Evolutionary conservation across 1,140 invertebrate species (phyloP).

Genomic region (Drosophila novamexicana): DNA sequence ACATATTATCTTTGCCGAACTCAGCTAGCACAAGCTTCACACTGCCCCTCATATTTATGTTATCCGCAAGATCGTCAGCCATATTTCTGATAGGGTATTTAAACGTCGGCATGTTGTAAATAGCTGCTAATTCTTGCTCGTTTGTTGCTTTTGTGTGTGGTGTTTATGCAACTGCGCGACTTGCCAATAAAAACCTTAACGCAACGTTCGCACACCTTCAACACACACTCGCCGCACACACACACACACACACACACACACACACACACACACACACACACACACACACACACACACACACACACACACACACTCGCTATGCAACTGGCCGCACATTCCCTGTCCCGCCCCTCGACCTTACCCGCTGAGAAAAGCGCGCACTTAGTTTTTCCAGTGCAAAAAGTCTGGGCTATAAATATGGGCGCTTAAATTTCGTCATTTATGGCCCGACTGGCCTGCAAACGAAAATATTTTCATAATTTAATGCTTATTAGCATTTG

Average conservation of each 20-base stretch:
- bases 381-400: constrained; percentile 77
- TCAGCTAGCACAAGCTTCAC: too few species aligned
- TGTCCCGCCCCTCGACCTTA: background rate
- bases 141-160: constrained; percentile 23
- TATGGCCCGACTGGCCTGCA: constrained; percentile 70
- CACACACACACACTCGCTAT: constrained; percentile 3
- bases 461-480: constrained; percentile 79
- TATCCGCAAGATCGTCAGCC: too few species aligned
- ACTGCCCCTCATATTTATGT: too few species aligned
- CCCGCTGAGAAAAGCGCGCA: constrained; percentile 39
- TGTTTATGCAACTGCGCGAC: constrained; percentile 79
- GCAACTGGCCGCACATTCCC: background rate
- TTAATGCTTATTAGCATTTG: constrained; percentile 81
- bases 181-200: constrained; percentile 71
- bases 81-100: too few species aligned
- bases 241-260: background rate
- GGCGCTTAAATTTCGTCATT: constrained; percentile 81
- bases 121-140: background rate
- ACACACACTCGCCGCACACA: background rate
- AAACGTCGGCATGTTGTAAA: too few species aligned
- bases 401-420: constrained; percentile 81
- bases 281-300: background rate
- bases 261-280: constrained; percentile 1
- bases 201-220: constrained; percentile 25
- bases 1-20: too few species aligned